These are phyloP conservation scores for Himalopsyche japonica DNA, from an alignment of 2,888 invertebrate genomes.

Conservation along the genomic window DNA sequence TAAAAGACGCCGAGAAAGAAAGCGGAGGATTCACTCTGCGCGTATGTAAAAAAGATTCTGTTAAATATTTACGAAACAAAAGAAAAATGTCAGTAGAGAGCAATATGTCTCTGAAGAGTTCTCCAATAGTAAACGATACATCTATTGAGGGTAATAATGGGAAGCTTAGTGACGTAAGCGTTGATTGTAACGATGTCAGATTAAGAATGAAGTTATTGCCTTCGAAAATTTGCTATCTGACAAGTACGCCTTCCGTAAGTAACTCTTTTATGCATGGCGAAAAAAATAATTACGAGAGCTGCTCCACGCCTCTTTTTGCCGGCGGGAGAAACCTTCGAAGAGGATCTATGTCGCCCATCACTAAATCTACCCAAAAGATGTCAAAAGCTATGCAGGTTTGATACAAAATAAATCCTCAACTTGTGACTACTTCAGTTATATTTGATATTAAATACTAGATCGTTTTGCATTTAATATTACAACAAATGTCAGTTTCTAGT, in stretches of 20 bases:
- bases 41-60: constrained; percentile 46
- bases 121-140: background rate
- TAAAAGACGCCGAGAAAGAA: background rate
- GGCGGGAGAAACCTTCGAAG: constrained; percentile 54
- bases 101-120: constrained; percentile 2
- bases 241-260: constrained; percentile 53
- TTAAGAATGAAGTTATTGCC: constrained; percentile 41
- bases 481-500: too few relatives aligned
- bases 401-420: constrained; percentile 34
- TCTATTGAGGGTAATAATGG: background rate
- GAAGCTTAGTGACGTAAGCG: background rate
- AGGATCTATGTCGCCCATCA: constrained; percentile 86
- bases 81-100: constrained; percentile 2
- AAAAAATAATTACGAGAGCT: constrained; percentile 44
- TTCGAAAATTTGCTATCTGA: constrained; percentile 50
- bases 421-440: too few relatives aligned
- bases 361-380: constrained; percentile 84
- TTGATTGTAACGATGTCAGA: background rate
- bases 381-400: constrained; percentile 88
- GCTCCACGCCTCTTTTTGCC: constrained; percentile 51
- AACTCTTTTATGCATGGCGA: constrained; percentile 22
- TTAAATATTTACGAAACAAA: constrained; percentile 42
- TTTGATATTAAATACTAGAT: too few relatives aligned
- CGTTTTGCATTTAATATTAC: too few relatives aligned
- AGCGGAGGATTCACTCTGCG: constrained; percentile 27